These are phyloP conservation scores for Papilio polyxenes DNA, from an alignment of 1,140 invertebrate species.

Conservation along the genomic window DNA sequence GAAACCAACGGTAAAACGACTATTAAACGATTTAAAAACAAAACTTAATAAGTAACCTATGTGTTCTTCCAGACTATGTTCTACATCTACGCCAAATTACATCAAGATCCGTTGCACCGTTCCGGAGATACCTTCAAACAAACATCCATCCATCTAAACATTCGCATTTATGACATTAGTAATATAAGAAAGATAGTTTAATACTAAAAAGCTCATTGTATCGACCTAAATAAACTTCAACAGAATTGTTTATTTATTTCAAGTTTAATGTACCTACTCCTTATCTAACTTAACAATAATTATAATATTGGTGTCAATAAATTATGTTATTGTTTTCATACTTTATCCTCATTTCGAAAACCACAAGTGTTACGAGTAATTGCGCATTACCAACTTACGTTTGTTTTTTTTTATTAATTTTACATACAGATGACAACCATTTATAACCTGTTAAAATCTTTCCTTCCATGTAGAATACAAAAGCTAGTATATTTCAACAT, in stretches of 20 bases:
- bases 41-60: no score
- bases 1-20: no score
- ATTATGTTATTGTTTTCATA: neutral
- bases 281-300: neutral
- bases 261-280: neutral
- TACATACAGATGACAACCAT: neutral
- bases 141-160: no score
- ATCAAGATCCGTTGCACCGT: no score
- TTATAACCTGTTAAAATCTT: neutral
- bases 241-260: conserved; percentile 16
- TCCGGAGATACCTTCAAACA: no score
- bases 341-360: neutral
- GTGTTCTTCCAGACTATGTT: no score
- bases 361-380: neutral
- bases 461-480: no score
- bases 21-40: no score
- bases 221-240: neutral
- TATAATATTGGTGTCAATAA: conserved; percentile 17
- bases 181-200: neutral
- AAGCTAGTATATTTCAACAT: no score
- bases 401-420: neutral
- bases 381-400: conserved; percentile 11
- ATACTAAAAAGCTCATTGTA: neutral
- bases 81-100: no score
- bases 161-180: no score